These are phyloP conservation scores for Netelia inedita DNA, from an alignment of 2,888 invertebrate genomes.

Conservation along the genomic window DNA sequence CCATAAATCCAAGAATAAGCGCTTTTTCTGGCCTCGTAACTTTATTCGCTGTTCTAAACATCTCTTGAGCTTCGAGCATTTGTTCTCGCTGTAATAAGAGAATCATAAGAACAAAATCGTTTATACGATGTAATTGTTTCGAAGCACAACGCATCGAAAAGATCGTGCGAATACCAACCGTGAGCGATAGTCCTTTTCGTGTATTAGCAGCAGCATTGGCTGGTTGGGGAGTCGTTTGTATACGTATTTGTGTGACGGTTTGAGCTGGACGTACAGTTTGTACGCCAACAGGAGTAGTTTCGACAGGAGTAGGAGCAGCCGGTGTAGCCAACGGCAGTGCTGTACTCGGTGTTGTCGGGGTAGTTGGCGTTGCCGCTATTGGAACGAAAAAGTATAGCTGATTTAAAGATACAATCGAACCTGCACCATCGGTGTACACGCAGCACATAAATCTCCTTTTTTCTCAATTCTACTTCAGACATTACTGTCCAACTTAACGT, in stretches of 20 bases:
- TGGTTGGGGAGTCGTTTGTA: slow-evolving; percentile 85
- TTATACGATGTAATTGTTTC: slow-evolving; percentile 1
- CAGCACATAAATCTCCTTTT: neutral
- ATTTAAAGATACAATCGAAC: neutral
- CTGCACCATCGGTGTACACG: no score
- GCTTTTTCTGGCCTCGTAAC: slow-evolving; percentile 99
- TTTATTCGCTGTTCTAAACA: slow-evolving; percentile 98
- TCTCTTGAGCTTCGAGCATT: slow-evolving; percentile 98
- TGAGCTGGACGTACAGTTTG: slow-evolving; percentile 83
- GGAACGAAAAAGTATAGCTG: slow-evolving; percentile 37
- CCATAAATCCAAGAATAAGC: slow-evolving; percentile 99
- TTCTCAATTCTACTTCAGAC: neutral
- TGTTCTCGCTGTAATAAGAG: slow-evolving; percentile 92
- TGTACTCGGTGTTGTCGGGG: slow-evolving; percentile 80
- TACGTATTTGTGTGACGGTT: slow-evolving; percentile 87
- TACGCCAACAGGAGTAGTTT: slow-evolving; percentile 80
- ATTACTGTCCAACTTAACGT: neutral
- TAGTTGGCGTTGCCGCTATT: slow-evolving; percentile 79
- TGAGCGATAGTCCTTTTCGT: slow-evolving; percentile 89
- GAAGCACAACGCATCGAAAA: neutral
- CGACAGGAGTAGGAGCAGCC: slow-evolving; percentile 78
- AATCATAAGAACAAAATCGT: slow-evolving; percentile 45
- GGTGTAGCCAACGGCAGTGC: slow-evolving; percentile 78
- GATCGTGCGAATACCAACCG: slow-evolving; percentile 85
- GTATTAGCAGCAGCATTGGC: slow-evolving; percentile 86